Base-by-base conservation (phyloP, 37 sponge, comb jelly and placozoan genomes). In the Agelas oroides region DNA sequence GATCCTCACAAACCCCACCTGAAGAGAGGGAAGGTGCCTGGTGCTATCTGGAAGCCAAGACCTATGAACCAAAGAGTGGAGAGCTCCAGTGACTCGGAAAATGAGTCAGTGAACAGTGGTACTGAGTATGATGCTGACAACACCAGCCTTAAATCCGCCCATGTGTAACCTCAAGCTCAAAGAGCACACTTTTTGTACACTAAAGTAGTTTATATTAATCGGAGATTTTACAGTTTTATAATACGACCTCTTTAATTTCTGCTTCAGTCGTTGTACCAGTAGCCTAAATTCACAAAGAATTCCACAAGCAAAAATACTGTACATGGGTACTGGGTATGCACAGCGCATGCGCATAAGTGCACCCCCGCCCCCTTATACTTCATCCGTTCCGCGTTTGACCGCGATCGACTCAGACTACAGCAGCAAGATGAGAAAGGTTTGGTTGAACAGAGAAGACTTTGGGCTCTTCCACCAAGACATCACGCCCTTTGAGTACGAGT, bases 381-480 rank as follows among this genome's bases (percentile, higher is more conserved):
- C n/a, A n/a, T n/a, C n/a, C n/a, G n/a, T n/a, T n/a, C n/a, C n/a
- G n/a, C n/a, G n/a, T n/a, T n/a, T n/a, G n/a, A n/a, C n/a, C n/a
- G n/a, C n/a, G n/a, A n/a, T n/a, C n/a, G n/a, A n/a, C n/a, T n/a
- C n/a, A n/a, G 46, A 46, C 46, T 12, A 46, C 6, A 8, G 8
- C 46, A 46, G 46, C 46, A 8, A 46, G 66, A 92, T 92, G 92
- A 63, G 92, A 23, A 65, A 78, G 27, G 53, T 92, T 25, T 82
- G 74, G 79, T 77, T 92, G 17, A 55, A 46, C 27, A 82, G 40
- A 2, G 87, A 82, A 27, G 92, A 92, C 41, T 92, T 84, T 40
- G 84, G 70, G 28, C 65, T 92, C 33, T 92, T 87, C 30, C 70
- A 84, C 59, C 88, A 87, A 21, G 92, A 92, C 6, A 84, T 92